Evolutionary conservation across 2,888 invertebrate genomes (phyloP), one percentile per base, ranked within the genome.

Genomic region (Trachelus stipa): DNA sequence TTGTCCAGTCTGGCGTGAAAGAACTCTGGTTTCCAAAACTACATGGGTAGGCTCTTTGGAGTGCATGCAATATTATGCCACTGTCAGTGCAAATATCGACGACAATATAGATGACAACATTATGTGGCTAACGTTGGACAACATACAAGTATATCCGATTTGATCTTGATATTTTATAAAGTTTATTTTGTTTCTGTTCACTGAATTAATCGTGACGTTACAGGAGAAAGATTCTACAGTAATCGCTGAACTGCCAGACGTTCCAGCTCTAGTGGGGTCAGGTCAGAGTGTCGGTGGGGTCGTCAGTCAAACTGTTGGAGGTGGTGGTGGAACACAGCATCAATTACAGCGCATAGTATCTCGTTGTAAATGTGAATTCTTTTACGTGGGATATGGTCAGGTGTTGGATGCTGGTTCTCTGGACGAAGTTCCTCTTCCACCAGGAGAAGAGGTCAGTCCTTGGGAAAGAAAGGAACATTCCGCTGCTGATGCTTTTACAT

Each of bases 61-160:
- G 89, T 98, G 99, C 92, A 98, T 99, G 98, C 99, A 99, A 94
- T 99, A 99, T 93, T 99, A 99, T 93, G 99, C 99, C 15, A 99
- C 99, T 12, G 98, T 99, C 74, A 96, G 96, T 90, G 97, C 97
- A 2, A 91, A 91, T 74, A 91, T 91, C 11, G 90, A 91, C 71
- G 91, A 91, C 34, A 90, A 90, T 77, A 90, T 92, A 84, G 84
- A 93, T 93, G 97, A 98, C 87, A 97, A 98, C 91, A 98, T 99
- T 84, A 97, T 98, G 93, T 99, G 99, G 99, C 93, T 99, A 84
- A 96, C 97, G 0, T 95, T 98, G 73, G 98, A 98, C 85, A 97
- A 98, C 90, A 98, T 98, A 80, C 97, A 98, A 86, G 94, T 90
- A 83, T 74, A 74, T 78, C 15, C 30, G 12, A 34, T 33, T 31